Base-by-base conservation (phyloP, 2,113 vertebrate species). In the Calyptommatus sinebrachiatus region DNA sequence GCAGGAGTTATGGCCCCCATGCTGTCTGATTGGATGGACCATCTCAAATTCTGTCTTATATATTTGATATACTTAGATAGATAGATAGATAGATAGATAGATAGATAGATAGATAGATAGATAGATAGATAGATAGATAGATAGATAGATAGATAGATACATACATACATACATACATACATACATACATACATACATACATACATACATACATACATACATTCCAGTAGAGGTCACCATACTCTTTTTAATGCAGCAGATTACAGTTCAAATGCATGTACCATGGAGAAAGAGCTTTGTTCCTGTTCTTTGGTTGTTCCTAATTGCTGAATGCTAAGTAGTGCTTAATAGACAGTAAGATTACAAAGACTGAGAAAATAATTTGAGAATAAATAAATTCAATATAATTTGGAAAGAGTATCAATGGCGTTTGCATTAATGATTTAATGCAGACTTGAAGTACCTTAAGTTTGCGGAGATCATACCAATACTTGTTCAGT, bases 231-330 rank as follows among this genome's bases (percentile, higher is more conserved):
- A 60, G 70, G 65, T 68, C 81, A 73, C 77, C 50, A 24, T 16
- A 46, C 11, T 57, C n/a, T 28, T 82, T 4, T 0, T 3, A 8
- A 50, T 77, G 20, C 24, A 71, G 45, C 10, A 48, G 35, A 53
- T 57, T 57, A 18, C 24, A 57, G 14, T 5, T 1, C 2, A 18
- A 46, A 7, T 14, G 7, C 26, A 41, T 0, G 1, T 7, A 0
- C 8, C 12, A 11, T 41, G 67, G 35, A 12, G 24, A 48, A 70
- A 73, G 74, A 16, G 2, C 3, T 21, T 57, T 29, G 2, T 2
- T 61, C 0, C 0, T 22, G 1, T 14, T 62, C 45, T 28, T 35
- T 1, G 5, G 45, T 26, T n/a, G 50, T 29, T 0, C 0, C 50
- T 24, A 61, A 20, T 31, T 69, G 20, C 21, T 41, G 31, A 35